Percentiles rank a stretch among this genome's conserved stretches.
Conservation (phyloP, 2,797 vertebrate species). For the Sebastes jordani region DNA sequence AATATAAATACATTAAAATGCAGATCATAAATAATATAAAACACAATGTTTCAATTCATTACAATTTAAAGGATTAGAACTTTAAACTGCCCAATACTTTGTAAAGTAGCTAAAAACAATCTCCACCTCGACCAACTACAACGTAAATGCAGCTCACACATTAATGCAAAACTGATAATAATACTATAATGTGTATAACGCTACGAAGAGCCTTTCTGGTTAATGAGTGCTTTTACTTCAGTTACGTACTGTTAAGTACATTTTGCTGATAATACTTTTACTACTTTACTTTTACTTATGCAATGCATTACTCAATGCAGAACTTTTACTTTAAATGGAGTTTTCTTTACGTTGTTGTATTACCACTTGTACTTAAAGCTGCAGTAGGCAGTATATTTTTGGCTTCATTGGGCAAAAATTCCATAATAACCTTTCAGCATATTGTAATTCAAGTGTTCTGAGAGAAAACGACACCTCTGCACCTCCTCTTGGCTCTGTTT, state of each 20-base stretch:
- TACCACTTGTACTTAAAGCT: too few species aligned
- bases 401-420: too few species aligned
- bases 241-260: too few species aligned
- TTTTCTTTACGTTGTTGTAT: too few species aligned
- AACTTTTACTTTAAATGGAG: too few species aligned
- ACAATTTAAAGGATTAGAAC: neutral
- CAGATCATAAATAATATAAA: neutral
- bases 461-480: accelerated
- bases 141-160: neutral
- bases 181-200: neutral
- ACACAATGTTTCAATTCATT: accelerated
- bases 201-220: neutral
- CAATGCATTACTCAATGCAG: too few species aligned
- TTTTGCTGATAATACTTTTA: too few species aligned
- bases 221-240: neutral
- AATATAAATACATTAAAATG: neutral
- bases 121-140: neutral
- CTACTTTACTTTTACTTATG: too few species aligned
- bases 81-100: neutral
- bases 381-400: too few species aligned
- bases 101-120: neutral
- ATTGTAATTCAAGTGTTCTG: too few species aligned
- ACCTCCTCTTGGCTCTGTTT: too few species aligned
- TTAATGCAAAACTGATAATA: neutral
- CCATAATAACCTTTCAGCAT: too few species aligned